Base-by-base conservation (phyloP, 2,888 invertebrate genomes). In the Microchrysa polita region DNA sequence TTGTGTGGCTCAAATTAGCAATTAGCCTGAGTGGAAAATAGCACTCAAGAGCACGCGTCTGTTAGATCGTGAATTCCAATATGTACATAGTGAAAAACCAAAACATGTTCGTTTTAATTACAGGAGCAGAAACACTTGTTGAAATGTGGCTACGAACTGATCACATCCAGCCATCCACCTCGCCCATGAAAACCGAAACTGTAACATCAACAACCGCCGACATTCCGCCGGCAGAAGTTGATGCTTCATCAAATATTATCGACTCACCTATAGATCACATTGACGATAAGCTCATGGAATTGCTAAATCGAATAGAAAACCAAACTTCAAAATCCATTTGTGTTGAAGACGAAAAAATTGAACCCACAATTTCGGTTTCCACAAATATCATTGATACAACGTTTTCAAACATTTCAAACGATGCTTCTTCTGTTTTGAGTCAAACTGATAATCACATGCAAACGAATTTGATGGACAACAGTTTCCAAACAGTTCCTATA, bases 111-210 rank as follows among this genome's bases (percentile, higher is more conserved):
- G 9, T 63, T 42, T 74, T 77, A 4, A 4, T 83, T 86, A 14
- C 83, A 90, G 94, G 95, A 55, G 90, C 92, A 12, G 95, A 96
- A 86, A 95, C 94, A 0, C 81, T 92, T 10, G 88, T 92, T 0
- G 92, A 93, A 79, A 88, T 93, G 5, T 92, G 91, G 90, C 78
- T 91, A 0, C 88, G 89, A 79, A 86, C 86, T 44, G 86, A 86
- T 52, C 76, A 14, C 22, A 9, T 67, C 48, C 48, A 65, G 44
- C 2, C 12, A n/a, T n/a, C 9, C 12, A 27, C 27, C 2, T 34
- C 27, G 2, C 48, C 2, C 4, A 14, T 20, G 1, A 27, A 60
- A n/a, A 34, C 18, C n/a, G 5, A 52, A 34, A 44, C 71, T 1
- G 16, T 14, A 4, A n/a, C 44, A 1, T 5, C 48, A 52, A 48